Conservation (phyloP, 1,140 invertebrate species). For the Heterodera carotae region DNA sequence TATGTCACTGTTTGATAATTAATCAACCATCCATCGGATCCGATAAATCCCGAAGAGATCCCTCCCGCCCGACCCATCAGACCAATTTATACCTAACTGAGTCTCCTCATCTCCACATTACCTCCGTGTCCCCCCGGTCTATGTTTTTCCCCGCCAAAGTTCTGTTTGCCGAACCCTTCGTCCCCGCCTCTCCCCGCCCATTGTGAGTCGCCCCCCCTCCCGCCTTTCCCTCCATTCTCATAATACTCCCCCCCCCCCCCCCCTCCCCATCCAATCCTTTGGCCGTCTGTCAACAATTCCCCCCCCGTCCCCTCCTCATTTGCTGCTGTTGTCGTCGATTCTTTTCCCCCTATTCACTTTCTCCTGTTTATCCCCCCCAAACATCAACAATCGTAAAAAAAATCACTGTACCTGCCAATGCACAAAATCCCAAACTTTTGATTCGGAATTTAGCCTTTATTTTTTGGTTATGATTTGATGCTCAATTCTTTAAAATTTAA, state of each 20-base stretch:
- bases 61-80: too few species aligned
- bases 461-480: too few species aligned
- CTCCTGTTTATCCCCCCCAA: neutral
- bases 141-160: neutral
- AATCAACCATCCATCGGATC: too few species aligned
- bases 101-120: too few species aligned
- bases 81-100: too few species aligned
- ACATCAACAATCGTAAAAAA: neutral
- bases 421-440: neutral
- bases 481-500: too few species aligned
- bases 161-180: neutral
- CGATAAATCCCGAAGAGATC: too few species aligned
- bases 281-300: neutral
- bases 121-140: too few species aligned
- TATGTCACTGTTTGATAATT: too few species aligned
- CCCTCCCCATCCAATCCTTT: neutral
- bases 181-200: neutral
- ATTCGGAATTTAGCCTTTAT: too few species aligned
- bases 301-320: too few species aligned
- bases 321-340: too few species aligned
- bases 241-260: neutral
- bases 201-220: neutral
- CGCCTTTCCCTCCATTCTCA: neutral
- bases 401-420: neutral
- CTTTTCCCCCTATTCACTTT: neutral